A percentile compares a stretch with the other conserved stretches of the same genome.
Conservation (phyloP, 2,888 invertebrate species). For the Folsomia manolachei region DNA sequence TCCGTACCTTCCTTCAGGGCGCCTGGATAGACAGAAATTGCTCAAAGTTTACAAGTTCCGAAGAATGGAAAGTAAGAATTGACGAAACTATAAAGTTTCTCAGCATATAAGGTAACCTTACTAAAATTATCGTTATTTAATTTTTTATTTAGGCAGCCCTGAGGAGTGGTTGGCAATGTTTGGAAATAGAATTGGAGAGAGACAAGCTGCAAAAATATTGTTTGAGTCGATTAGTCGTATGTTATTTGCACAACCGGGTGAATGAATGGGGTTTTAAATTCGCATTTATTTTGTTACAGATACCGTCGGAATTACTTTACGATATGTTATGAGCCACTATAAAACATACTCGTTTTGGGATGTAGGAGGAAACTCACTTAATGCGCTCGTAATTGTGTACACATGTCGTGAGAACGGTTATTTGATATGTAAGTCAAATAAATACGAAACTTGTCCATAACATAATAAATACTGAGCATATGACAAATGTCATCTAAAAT, state of each 20-base stretch:
- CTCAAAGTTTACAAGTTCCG: constrained; percentile 22
- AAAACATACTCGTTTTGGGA: constrained; percentile 76
- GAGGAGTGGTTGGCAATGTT: too few species aligned
- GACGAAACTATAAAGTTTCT: background rate
- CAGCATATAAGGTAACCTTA: too few species aligned
- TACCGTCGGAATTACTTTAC: constrained; percentile 56
- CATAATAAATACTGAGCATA: too few species aligned
- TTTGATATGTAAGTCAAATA: constrained; percentile 69
- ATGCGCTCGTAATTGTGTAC: constrained; percentile 78
- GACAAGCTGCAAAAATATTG: constrained; percentile 27
- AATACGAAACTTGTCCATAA: too few species aligned
- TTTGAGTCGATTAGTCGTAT: constrained; percentile 25
- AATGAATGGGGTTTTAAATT: background rate
- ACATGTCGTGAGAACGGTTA: constrained; percentile 73
- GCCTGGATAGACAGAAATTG: constrained; percentile 32
- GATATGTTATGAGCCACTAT: constrained; percentile 61
- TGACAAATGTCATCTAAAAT: constrained; percentile 73
- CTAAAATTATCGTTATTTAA: too few species aligned
- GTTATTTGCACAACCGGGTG: background rate
- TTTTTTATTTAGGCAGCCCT: constrained; percentile 9
- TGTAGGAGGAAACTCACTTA: constrained; percentile 80
- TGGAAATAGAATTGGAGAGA: constrained; percentile 17
- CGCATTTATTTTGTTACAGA: constrained; percentile 8
- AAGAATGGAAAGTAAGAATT: constrained; percentile 21
- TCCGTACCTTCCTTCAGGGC: constrained; percentile 31